These are phyloP conservation scores for Strix aluco DNA, from an alignment of 2,113 vertebrate genomes.

Conservation along the genomic window DNA sequence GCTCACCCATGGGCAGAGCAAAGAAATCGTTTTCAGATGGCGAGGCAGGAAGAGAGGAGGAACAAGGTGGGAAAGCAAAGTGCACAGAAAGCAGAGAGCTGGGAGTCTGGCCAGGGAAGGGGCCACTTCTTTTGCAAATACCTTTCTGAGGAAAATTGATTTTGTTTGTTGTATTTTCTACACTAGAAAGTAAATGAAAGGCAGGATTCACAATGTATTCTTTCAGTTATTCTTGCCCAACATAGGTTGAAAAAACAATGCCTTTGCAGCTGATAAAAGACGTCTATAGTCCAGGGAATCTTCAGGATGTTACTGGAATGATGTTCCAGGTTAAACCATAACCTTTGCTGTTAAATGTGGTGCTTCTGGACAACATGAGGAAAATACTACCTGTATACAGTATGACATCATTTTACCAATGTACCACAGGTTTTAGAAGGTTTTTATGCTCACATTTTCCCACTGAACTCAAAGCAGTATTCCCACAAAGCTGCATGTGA, in stretches of 20 bases:
- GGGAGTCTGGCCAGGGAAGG: background rate
- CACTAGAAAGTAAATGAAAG: background rate
- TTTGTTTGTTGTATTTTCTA: background rate
- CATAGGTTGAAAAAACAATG: background rate
- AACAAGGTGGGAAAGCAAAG: background rate
- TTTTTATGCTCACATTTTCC: background rate
- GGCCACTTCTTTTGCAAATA: background rate
- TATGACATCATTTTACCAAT: background rate
- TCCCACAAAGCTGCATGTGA: background rate
- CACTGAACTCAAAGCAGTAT: background rate
- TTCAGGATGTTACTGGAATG: background rate
- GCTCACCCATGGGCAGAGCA: background rate
- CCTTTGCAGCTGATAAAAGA: background rate
- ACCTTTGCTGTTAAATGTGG: fast-evolving
- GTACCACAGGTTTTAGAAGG: background rate
- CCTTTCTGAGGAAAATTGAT: background rate
- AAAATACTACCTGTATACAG: background rate
- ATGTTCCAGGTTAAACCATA: background rate
- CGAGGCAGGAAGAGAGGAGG: background rate
- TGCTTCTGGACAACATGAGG: background rate
- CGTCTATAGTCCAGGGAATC: fast-evolving
- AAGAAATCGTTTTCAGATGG: background rate
- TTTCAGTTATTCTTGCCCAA: background rate
- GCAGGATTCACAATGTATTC: background rate
- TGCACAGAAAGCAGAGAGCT: background rate